Base-by-base conservation (phyloP, 1,140 invertebrate species). In the Macrobrachium nipponense region DNA sequence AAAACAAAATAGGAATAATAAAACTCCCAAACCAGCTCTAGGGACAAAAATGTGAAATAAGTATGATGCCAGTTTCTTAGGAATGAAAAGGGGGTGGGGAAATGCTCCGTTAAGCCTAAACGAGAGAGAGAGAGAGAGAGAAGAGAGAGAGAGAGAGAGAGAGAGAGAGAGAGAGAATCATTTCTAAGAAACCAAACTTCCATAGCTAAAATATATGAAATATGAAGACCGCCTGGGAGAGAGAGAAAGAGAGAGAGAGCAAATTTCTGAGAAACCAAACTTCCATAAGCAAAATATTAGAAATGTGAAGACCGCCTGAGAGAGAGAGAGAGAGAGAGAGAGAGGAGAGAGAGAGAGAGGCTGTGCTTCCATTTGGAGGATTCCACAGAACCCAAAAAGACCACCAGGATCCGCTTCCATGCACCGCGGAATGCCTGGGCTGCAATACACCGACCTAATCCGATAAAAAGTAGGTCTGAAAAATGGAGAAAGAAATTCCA, bases 401-500 rank as follows among this genome's bases (percentile, higher is more conserved):
- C 27, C 51, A 17, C 64, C 15, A 15, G 11, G 44, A 62, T 11
- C 20, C 23, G 36, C 66, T 70, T 61, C 64, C 66, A 68, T 70
- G 66, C 62, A 68, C 79, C 79, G 64, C 43, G 62, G 62, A 51
- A 68, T 70, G 62, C 61, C 61, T 23, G 17, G 18, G 23, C 79
- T 59, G 43, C 79, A 81, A 81, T 70, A 27, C 62, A 70, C 79
- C 43, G 36, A n/a, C 62, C 64, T 51, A 82, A 59, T 73, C 58
- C 51, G 60, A 73, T 62, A 79, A 72, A 86, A 70, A 61, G 61
- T 59, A 64, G 62, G 62, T 78, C 64, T 77, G 43, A 84, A 82
- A 84, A 84, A 84, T 68, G 75, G 58, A 51, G 44, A 78, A 84
- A 84, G 75, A 84, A 79, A 78, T 84, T 84, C 82, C 82, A 43